Evolutionary conservation across 2,888 invertebrate genomes (phyloP).

Genomic region (Ichneumoninae sp.): DNA sequence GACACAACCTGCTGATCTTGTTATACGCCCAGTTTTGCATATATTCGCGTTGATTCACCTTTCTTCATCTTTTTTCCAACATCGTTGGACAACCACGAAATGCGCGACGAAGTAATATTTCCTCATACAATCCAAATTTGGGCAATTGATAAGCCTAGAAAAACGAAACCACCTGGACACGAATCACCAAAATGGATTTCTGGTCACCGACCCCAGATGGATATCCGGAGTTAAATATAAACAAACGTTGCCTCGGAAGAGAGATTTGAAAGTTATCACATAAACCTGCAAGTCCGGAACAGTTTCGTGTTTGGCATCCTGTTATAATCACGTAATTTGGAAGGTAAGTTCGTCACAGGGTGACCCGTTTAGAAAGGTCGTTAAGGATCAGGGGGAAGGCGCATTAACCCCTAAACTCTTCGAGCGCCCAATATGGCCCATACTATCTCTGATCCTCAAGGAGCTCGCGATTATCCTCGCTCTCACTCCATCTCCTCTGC

Average conservation of each 20-base stretch:
- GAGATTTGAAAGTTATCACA: background rate
- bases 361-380: slow-evolving; percentile 42
- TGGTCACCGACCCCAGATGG: background rate
- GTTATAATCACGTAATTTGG: background rate
- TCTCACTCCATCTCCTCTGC: slow-evolving; percentile 69
- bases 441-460: slow-evolving; percentile 55
- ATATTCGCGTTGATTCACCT: too few relatives aligned
- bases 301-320: background rate
- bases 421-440: slow-evolving; percentile 33
- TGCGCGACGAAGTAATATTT: too few relatives aligned
- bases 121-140: too few relatives aligned
- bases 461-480: slow-evolving; percentile 57
- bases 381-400: slow-evolving; percentile 34
- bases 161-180: too few relatives aligned
- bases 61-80: too few relatives aligned
- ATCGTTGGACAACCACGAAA: too few relatives aligned
- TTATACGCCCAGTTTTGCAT: too few relatives aligned
- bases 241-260: background rate
- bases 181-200: too few relatives aligned
- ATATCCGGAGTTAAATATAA: background rate
- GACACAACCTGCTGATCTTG: too few relatives aligned
- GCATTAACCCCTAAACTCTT: slow-evolving; percentile 6
- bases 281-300: background rate
- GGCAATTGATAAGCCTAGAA: too few relatives aligned
- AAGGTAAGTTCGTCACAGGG: slow-evolving; percentile 30